Base-by-base conservation (phyloP, 2,797 vertebrate species). In the Silurus aristotelis region DNA sequence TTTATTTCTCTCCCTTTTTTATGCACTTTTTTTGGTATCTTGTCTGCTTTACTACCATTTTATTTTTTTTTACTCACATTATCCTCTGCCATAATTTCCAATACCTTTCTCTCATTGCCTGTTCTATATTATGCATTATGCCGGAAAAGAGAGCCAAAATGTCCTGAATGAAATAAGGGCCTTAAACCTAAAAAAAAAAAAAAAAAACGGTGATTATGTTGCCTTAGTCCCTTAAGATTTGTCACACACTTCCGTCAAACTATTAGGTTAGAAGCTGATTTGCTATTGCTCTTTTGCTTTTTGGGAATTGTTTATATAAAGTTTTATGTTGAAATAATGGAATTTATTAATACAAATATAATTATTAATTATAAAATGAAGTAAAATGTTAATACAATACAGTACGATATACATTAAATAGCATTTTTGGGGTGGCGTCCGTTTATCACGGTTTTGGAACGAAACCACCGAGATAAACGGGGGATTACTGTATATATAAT, bases 1-100 rank as follows among this genome's bases (percentile, higher is more conserved):
- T 52, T 20, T 61, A 48, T 75, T n/a, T 67, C 46, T 83, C 43
- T 63, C 60, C 20, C 31, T 86, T 27, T 75, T 61, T 22, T 15
- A 22, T 13, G 3, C 43, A 31, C 55, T 73, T 25, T 3, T 55
- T 67, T 38, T 12, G 20, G 15, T 56, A 43, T 12, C 5, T 13
- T 22, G 43, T 61, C 60, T 67, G 22, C 52, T 2, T 52, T n/a
- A 20, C 67, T 56, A 6, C 78, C 31, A 83, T 27, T 6, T 64
- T 67, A n/a, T 80, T 4, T 27, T 1, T 55, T 60, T 8, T 77
- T 63, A 46, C 38, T 64, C 31, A 13, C 13, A 46, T 63, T 27
- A 79, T 60, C 9, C 8, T 31, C 20, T 58, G 1, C 15, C 27
- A 77, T 77, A 2, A 38, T 38, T 60, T 60, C 31, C 17, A 60